phyloP scores from a whole-genome alignment of 2,888 invertebrate genomes.

The Sturmia bella region DNA sequence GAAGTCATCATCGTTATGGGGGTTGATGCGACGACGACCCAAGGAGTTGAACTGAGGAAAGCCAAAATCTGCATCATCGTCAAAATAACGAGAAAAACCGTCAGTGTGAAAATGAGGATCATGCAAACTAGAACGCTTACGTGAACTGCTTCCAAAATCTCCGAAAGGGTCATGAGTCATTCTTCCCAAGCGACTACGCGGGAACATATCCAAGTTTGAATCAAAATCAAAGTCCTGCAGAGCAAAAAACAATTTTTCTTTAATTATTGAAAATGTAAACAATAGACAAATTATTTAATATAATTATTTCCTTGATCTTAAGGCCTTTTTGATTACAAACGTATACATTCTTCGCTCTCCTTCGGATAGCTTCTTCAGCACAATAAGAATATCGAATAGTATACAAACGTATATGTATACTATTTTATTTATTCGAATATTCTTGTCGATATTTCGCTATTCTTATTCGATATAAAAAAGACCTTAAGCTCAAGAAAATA shows the following conservation, averaged over 20 bases:
- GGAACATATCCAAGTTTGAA: slow-evolving; percentile 79
- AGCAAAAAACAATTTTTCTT: slow-evolving; percentile 16
- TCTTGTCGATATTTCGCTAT: no score
- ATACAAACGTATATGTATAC: no score
- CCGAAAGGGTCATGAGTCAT: slow-evolving; percentile 81
- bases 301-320: no score
- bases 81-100: slow-evolving; percentile 76
- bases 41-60: slow-evolving; percentile 80
- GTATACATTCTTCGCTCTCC: no score
- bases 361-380: no score
- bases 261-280: neutral
- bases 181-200: slow-evolving; percentile 79
- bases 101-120: slow-evolving; percentile 76
- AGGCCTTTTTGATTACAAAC: no score
- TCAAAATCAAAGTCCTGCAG: slow-evolving; percentile 80
- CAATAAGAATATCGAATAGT: no score
- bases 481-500: no score
- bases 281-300: no score
- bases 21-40: slow-evolving; percentile 76
- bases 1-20: slow-evolving; percentile 77
- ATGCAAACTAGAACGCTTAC: slow-evolving; percentile 80
- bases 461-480: no score
- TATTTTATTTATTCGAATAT: no score
- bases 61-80: slow-evolving; percentile 79
- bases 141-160: slow-evolving; percentile 77